Evolutionary conservation across 2,797 vertebrate genomes (phyloP).

Genomic region (Acanthis flammea): DNA sequence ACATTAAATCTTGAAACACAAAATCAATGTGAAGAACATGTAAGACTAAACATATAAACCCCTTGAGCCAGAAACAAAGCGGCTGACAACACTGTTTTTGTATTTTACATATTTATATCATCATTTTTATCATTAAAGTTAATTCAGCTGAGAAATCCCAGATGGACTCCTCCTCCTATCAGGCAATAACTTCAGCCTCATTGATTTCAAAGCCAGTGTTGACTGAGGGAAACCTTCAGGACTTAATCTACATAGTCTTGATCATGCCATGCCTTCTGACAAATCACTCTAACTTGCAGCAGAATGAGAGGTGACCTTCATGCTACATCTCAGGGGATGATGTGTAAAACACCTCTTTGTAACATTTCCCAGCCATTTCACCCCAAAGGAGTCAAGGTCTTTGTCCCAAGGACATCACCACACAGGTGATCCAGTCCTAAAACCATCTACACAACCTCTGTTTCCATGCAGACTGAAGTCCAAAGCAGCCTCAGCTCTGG

Average conservation of each 20-base stretch:
- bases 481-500: neutral
- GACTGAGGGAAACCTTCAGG: constrained; percentile 48
- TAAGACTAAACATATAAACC: constrained; percentile 31
- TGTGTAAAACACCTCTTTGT: neutral
- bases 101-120: constrained; percentile 20
- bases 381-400: neutral
- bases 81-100: neutral
- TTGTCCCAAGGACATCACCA: neutral
- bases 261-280: neutral
- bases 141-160: constrained; percentile 9
- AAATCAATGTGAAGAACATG: constrained; percentile 2
- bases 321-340: accelerated
- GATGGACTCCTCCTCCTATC: neutral
- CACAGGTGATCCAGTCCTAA: neutral
- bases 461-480: neutral
- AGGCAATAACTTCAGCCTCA: constrained; percentile 21
- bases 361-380: neutral
- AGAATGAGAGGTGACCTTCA: neutral
- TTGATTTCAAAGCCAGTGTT: constrained; percentile 47
- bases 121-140: constrained; percentile 17
- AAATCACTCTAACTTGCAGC: neutral
- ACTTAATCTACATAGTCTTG: neutral
- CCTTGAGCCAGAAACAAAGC: neutral
- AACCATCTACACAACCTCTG: neutral
- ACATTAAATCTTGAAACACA: neutral